Evolutionary conservation across 2,113 vertebrate genomes (phyloP), one percentile per base, ranked within the genome.

Genomic region (Aphyosemion australe): DNA sequence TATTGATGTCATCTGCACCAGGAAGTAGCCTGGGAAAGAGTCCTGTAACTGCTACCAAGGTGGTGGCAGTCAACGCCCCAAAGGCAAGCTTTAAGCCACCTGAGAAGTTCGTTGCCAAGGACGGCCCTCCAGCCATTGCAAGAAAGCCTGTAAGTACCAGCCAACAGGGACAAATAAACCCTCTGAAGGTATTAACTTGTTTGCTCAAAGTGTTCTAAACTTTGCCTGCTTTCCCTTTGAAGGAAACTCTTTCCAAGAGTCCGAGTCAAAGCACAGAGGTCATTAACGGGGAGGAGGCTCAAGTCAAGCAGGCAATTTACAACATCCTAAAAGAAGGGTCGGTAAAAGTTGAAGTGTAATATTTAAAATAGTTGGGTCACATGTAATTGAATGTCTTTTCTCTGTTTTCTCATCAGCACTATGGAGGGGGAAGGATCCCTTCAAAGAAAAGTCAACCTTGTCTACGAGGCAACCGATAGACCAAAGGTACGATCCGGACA

Each of bases 291-390:
- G 88, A 80, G 3, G 91, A 91, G 14, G 86, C 90, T 34, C 85
- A 90, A 12, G 62, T 87, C 52, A 94, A 92, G 59, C 90, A 92
- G 34, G 67, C 88, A 18, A 84, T 94, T 82, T 93, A 93, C 54
- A 80, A 85, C 72, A 89, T 92, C 76, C 80, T 94, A 20, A 94
- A 91, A 88, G 94, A 95, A 0, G 91, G 95, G 96, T 96, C 84
- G 89, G 41, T 49, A 8, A 20, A 56, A 59, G 26, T 10, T 26
- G 45, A 50, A 59, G 26, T 37, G 8, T 32, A 34, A 47, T 21
- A 1, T 15, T 26, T 12, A 12, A 10, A 31, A 12, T 26, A 37
- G 6, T 20, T 0, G 18, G 12, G 5, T 20, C 20, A 5, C 5
- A 43, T 10, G 49, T 42, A 6, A 26, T 12, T 19, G 12, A 1